Conservation (phyloP, 2,113 vertebrate species). For the Myotis davidii region DNA sequence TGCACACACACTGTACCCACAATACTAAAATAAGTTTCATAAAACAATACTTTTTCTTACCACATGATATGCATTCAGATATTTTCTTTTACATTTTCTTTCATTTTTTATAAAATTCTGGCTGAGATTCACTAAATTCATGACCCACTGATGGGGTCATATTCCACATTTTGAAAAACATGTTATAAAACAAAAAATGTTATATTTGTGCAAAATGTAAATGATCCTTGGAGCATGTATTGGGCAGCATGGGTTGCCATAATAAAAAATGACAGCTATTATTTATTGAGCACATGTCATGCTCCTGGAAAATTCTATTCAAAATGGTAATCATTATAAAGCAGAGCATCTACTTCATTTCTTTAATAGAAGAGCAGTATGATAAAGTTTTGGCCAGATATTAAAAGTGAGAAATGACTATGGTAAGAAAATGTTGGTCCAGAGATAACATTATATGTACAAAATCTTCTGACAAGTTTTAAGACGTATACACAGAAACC, state of each 20-base stretch:
- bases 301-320: constrained; percentile 29
- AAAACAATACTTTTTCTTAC: background rate
- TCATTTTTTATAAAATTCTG: background rate
- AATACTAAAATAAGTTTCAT: background rate
- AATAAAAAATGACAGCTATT: background rate
- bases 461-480: background rate
- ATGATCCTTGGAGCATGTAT: background rate
- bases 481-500: constrained; percentile 13
- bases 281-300: background rate
- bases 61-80: background rate
- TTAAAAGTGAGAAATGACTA: constrained; percentile 48
- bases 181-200: background rate
- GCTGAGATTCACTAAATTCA: background rate
- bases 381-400: constrained; percentile 29
- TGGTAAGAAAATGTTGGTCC: constrained; percentile 31
- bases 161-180: background rate
- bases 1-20: background rate
- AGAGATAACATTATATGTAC: constrained; percentile 15
- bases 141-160: background rate
- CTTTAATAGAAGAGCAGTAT: constrained; percentile 19
- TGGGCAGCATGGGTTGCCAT: background rate
- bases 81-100: background rate
- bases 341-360: constrained; percentile 1
- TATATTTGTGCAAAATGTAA: background rate
- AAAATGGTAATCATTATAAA: constrained; percentile 55